Evolutionary conservation across 2,113 vertebrate genomes (phyloP).

Genomic region (Hucho hucho): DNA sequence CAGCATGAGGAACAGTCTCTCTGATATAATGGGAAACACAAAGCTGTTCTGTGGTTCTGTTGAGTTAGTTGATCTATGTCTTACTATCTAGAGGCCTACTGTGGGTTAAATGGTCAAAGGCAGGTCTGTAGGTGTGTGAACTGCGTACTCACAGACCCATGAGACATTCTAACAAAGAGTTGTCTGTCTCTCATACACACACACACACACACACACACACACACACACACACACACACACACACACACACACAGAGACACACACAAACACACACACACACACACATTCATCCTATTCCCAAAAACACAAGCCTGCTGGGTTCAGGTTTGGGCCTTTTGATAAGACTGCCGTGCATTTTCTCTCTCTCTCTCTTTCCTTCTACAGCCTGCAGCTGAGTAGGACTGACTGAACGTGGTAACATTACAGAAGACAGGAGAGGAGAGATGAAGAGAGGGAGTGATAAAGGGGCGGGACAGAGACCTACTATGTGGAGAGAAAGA

Average conservation of each 20-base stretch:
- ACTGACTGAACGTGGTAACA: constrained; percentile 29
- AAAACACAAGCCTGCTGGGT: constrained; percentile 10
- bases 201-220: background rate
- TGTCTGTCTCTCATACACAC: background rate
- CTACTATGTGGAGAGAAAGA: constrained; percentile 4
- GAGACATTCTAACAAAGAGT: background rate
- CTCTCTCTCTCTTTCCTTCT: constrained; percentile 29
- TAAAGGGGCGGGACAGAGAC: background rate
- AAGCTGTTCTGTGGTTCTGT: no score
- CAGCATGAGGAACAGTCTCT: no score
- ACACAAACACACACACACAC: background rate
- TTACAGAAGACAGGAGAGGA: constrained; percentile 51
- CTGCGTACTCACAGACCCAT: constrained; percentile 14
- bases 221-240: no score
- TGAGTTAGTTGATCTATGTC: constrained; percentile 13
- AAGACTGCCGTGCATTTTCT: constrained; percentile 40
- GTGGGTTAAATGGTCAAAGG: constrained; percentile 30
- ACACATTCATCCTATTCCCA: constrained; percentile 6
- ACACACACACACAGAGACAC: no score
- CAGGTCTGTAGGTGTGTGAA: constrained; percentile 8
- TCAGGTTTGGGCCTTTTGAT: constrained; percentile 24
- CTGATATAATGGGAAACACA: no score
- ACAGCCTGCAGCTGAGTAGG: constrained; percentile 44
- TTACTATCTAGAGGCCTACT: constrained; percentile 5
- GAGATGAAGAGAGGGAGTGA: constrained; percentile 40